These are phyloP conservation scores for Creontiades dilutus DNA, from an alignment of 2,888 invertebrate species.

Conservation along the genomic window DNA sequence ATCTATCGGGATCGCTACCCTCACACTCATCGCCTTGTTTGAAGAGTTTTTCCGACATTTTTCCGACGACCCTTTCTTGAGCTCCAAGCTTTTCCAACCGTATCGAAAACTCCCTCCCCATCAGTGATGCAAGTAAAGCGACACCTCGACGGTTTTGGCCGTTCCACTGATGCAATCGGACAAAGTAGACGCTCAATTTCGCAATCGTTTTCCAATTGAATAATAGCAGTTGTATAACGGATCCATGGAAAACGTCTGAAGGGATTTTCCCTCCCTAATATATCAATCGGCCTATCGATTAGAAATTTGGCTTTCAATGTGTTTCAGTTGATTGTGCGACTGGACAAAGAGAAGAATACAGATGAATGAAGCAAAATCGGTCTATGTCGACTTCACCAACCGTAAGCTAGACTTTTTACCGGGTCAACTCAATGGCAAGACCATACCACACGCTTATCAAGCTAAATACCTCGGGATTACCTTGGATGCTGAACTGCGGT, in stretches of 20 bases:
- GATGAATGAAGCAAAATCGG: too few relatives aligned
- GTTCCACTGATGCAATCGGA: constrained; percentile 28
- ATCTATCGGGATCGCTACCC: not conserved
- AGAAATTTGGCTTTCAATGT: too few relatives aligned
- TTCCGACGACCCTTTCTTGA: constrained; percentile 10
- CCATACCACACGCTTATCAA: too few relatives aligned
- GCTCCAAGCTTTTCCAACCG: constrained; percentile 44
- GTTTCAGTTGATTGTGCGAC: too few relatives aligned
- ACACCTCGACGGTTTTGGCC: not conserved
- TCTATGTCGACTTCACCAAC: too few relatives aligned
- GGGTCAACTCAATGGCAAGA: too few relatives aligned
- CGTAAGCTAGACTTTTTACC: too few relatives aligned
- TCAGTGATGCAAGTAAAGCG: constrained; percentile 42
- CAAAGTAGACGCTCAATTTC: constrained; percentile 40
- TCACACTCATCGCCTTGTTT: constrained; percentile 7
- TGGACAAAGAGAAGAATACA: too few relatives aligned
- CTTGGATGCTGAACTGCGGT: too few relatives aligned
- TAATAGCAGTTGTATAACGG: constrained; percentile 45
- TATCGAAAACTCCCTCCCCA: constrained; percentile 20
- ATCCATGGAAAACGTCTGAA: constrained; percentile 9
- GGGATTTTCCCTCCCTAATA: not conserved
- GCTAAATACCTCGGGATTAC: too few relatives aligned
- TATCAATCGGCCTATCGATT: too few relatives aligned
- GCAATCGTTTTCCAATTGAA: constrained; percentile 62
- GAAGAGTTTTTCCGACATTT: constrained; percentile 49